phyloP scores from a whole-genome alignment of 92 coral and sea anemone species.

The Montipora capitata region DNA sequence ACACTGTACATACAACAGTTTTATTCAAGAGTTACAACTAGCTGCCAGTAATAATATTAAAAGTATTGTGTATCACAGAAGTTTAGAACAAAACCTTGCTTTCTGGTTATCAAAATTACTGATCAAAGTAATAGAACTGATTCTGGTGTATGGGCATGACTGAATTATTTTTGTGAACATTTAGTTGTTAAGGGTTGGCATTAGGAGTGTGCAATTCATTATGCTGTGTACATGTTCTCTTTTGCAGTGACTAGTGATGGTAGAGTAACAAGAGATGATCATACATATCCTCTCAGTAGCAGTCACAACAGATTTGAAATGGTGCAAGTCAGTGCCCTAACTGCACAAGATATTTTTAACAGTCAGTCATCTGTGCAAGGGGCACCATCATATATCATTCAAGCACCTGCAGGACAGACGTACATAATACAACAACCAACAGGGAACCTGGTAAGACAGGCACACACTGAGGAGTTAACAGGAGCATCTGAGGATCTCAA shows the following conservation, averaged over 20 bases:
- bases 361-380: conserved; percentile 61
- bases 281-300: conserved; percentile 48
- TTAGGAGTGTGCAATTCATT: background rate
- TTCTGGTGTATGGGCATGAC: no score
- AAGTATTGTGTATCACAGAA: no score
- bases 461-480: conserved; percentile 67
- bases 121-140: no score
- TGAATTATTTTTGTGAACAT: no score
- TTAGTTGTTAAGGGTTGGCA: no score
- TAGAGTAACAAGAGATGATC: conserved; percentile 80
- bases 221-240: background rate
- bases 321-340: conserved; percentile 79
- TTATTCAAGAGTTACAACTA: no score
- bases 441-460: conserved; percentile 72
- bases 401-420: conserved; percentile 89
- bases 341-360: conserved; percentile 73
- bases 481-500: conserved; percentile 59
- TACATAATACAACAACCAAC: conserved; percentile 92
- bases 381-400: conserved; percentile 89
- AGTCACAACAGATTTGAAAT: conserved; percentile 81
- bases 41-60: no score
- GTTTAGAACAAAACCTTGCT: no score
- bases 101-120: no score
- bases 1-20: no score
- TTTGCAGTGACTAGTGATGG: conserved; percentile 89